Percentiles rank a stretch among this genome's conserved stretches.
Evolutionary conservation across 2,113 vertebrate genomes (phyloP).

Genomic region (Rhizomys pruinosus): DNA sequence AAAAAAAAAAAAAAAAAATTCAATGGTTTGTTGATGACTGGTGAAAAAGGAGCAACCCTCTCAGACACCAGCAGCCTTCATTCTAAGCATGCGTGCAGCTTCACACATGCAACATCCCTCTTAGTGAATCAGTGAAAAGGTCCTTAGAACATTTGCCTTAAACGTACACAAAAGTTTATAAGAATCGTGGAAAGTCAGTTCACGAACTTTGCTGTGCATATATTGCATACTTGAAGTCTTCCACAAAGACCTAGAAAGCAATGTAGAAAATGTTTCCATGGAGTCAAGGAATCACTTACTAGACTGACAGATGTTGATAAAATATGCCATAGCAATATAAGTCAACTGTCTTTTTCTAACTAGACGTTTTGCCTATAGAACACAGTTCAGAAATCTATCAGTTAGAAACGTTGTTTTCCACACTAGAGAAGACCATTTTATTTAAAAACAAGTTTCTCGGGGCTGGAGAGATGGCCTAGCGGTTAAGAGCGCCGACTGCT

Average conservation of each 20-base stretch:
- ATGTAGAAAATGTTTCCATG: neutral
- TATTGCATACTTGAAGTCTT: neutral
- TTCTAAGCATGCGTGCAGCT: neutral
- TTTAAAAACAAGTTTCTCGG: too few species aligned
- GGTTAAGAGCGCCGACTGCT: too few species aligned
- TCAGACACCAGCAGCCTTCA: neutral
- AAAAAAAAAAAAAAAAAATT: neutral
- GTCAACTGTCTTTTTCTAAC: neutral
- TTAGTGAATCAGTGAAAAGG: neutral
- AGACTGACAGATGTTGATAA: neutral
- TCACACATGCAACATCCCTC: neutral
- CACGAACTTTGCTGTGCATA: neutral
- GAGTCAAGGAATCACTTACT: neutral
- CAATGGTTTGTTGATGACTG: neutral
- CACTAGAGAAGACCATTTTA: neutral
- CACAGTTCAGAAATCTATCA: neutral
- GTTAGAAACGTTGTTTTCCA: neutral
- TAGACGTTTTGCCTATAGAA: neutral
- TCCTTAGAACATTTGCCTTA: conserved; percentile 3
- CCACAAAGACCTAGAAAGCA: neutral
- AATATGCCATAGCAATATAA: neutral
- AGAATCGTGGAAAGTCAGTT: neutral
- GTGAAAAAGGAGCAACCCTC: neutral
- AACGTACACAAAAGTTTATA: neutral
- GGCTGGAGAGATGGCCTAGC: too few species aligned